Evolutionary conservation across 2,113 vertebrate genomes (phyloP).

Genomic region (Oryzias woworae): DNA sequence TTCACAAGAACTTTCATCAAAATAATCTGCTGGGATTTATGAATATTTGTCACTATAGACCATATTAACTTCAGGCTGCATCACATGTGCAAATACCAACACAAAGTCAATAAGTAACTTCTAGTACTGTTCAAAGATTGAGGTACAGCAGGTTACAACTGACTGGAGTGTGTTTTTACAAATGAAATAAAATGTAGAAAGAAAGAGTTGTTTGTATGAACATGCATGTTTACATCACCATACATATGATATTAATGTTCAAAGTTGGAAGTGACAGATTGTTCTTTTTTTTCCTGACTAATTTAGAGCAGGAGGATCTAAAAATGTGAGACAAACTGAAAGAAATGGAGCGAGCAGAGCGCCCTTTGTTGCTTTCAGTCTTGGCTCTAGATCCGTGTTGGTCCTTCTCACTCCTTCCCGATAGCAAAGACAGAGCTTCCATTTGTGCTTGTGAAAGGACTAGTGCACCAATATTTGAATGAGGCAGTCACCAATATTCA

Average conservation of each 20-base stretch:
- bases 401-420: constrained; percentile 39
- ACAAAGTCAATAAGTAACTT: constrained; percentile 66
- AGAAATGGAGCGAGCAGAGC: not conserved
- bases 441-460: constrained; percentile 44
- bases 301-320: too few relatives aligned
- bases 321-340: not conserved
- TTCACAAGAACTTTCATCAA: not conserved
- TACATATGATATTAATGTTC: too few relatives aligned
- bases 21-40: not conserved
- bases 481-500: too few relatives aligned
- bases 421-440: constrained; percentile 54
- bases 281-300: not conserved
- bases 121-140: constrained; percentile 52
- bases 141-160: not conserved
- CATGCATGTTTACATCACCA: too few relatives aligned
- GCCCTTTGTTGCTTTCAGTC: constrained; percentile 29
- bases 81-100: constrained; percentile 41
- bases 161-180: constrained; percentile 1
- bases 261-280: not conserved
- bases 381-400: constrained; percentile 40
- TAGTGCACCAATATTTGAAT: too few relatives aligned
- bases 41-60: not conserved
- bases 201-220: not conserved
- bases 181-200: constrained; percentile 7
- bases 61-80: not conserved